A percentile compares a stretch with the other conserved stretches of the same genome.
Conservation (phyloP, 2,113 vertebrate genomes). For the Neogobius melanostomus region DNA sequence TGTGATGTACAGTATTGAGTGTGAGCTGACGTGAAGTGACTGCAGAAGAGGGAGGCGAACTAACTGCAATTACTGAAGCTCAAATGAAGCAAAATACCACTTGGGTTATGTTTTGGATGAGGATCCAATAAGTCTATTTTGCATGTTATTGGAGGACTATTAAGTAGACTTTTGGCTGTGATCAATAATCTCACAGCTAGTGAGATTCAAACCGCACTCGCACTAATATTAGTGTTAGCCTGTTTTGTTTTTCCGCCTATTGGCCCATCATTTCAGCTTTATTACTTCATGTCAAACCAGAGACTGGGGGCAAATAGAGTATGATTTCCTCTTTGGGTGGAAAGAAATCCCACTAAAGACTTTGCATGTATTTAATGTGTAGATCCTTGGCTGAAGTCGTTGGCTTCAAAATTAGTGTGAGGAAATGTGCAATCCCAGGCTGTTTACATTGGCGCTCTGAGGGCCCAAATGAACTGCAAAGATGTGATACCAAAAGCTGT, state of each 20-base stretch:
- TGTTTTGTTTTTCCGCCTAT: conserved; percentile 4
- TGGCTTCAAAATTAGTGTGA: conserved; percentile 23
- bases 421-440: conserved; percentile 33
- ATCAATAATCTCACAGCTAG: conserved; percentile 8
- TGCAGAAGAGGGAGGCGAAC: too few relatives aligned
- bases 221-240: background rate
- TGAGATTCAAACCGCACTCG: background rate
- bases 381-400: conserved; percentile 25
- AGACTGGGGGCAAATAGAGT: conserved; percentile 9
- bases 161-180: conserved; percentile 7
- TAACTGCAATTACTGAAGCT: too few relatives aligned
- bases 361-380: conserved; percentile 20
- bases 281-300: conserved; percentile 3
- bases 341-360: conserved; percentile 10
- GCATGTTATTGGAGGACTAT: background rate
- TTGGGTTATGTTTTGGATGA: too few relatives aligned
- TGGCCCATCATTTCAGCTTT: conserved; percentile 18
- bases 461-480: conserved; percentile 28
- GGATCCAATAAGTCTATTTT: conserved; percentile 9
- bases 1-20: too few relatives aligned
- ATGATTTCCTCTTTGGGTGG: conserved; percentile 7
- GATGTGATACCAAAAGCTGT: conserved; percentile 17
- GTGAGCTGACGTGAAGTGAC: too few relatives aligned
- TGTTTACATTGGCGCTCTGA: conserved; percentile 42
- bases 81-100: too few relatives aligned